Evolutionary conservation across 2,797 vertebrate genomes (phyloP).

Genomic region (Setipinna tenuifilis): DNA sequence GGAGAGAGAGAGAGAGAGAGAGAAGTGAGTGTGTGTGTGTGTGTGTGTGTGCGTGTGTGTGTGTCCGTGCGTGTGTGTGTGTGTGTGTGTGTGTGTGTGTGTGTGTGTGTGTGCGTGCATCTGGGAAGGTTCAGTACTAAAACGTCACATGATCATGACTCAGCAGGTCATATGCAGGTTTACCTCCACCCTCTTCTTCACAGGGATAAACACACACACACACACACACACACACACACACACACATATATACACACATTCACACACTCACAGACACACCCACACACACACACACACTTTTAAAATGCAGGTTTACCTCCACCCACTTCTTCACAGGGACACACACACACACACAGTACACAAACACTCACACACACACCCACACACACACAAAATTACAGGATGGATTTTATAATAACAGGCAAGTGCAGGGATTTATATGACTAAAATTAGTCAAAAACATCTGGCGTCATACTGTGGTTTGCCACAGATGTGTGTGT

Average conservation of each 20-base stretch:
- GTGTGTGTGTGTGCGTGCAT: constrained; percentile 19
- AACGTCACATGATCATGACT: background rate
- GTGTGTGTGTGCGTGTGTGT: background rate
- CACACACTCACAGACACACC: constrained; percentile 19
- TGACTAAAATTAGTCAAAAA: background rate
- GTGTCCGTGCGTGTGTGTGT: too few species aligned
- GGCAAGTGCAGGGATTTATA: background rate
- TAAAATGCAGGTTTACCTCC: too few species aligned
- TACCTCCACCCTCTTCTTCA: background rate
- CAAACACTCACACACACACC: background rate
- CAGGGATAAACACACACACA: background rate
- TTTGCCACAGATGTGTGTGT: background rate
- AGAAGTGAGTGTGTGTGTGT: background rate
- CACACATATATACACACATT: constrained; percentile 12
- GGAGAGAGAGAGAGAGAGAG: constrained; percentile 33
- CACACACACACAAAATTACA: background rate
- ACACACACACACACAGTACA: too few species aligned
- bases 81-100: too few species aligned
- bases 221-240: background rate
- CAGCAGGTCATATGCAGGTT: background rate
- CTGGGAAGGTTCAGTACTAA: background rate
- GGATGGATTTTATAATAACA: constrained; percentile 1
- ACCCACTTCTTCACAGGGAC: too few species aligned
- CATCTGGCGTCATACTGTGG: background rate
- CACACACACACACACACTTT: too few species aligned